Base-by-base conservation (phyloP, 2,113 vertebrate genomes). In the Chaenocephalus aceratus region DNA sequence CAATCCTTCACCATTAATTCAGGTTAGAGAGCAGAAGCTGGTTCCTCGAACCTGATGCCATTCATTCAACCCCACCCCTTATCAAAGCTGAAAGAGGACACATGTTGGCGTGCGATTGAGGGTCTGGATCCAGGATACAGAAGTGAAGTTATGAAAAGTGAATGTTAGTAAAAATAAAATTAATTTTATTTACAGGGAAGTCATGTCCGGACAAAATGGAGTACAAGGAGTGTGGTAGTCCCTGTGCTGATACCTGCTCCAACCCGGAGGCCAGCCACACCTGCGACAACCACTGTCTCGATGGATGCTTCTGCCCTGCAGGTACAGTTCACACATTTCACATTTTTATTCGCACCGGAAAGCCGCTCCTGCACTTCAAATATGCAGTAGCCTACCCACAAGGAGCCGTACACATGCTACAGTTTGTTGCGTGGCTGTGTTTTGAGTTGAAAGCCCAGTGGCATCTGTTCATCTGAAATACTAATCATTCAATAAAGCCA, bases 291-390 rank as follows among this genome's bases (percentile, higher is more conserved):
- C 95, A 96, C 77, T 97, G 96, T 15, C 83, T 86, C 2, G 95
- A 96, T 16, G 96, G 96, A 26, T 97, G 96, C 79, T 96, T 96
- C 94, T 97, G 96, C 23, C 96, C 96, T 2, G 18, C 90, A 93
- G 96, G 96, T 94, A 94, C 87, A 9, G n/a, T n/a, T n/a, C 1
- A 18, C 12, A 54, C 18, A 30, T 30, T 30, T 30, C 26, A 30
- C 26, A 30, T 30, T 30, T 30, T 26, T 26, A 26, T 26, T 26
- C 23, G 23, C 23, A 26, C 23, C 23, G 23, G 23, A 26, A 26
- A 26, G 23, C 23, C 23, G 23, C 23, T 26, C 23, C 23, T 0
- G 23, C 23, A 26, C 23, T 26, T 26, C 26, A 26, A 26, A 26
- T 2, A 26, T 30, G 26, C 26, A 30, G 26, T 30, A 30, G 26